phyloP scores from a whole-genome alignment of 2,888 invertebrate genomes.

The Cosmia pyralina region DNA sequence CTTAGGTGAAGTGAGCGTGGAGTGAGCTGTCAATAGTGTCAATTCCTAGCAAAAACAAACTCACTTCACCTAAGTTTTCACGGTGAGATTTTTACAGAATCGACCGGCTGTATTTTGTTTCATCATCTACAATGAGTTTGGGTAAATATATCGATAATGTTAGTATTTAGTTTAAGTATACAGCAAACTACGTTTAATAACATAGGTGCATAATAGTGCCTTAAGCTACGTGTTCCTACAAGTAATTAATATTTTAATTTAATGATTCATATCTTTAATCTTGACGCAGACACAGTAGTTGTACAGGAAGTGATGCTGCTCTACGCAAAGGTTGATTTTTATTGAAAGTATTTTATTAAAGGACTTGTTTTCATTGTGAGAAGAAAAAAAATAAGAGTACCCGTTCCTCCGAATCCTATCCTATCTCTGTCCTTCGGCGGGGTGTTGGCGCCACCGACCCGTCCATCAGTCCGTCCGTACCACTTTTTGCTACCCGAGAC shows the following conservation, averaged over 20 bases:
- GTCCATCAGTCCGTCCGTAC: conserved; percentile 46
- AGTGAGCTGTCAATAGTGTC: too few relatives aligned
- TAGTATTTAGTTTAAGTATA: too few relatives aligned
- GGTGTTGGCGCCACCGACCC: conserved; percentile 58
- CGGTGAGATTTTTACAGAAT: too few relatives aligned
- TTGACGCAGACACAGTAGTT: conserved; percentile 35
- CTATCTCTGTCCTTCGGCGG: conserved; percentile 55
- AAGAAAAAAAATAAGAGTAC: conserved; percentile 33
- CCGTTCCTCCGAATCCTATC: conserved; percentile 47
- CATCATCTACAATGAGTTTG: not conserved
- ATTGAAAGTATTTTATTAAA: conserved; percentile 49
- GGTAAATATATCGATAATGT: not conserved
- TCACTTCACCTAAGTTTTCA: too few relatives aligned
- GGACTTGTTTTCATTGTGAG: conserved; percentile 31
- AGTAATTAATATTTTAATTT: conserved; percentile 57
- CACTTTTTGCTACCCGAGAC: conserved; percentile 62
- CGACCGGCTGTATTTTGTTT: conserved; percentile 6
- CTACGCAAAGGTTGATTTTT: conserved; percentile 44
- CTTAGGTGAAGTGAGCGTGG: too few relatives aligned
- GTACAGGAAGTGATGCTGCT: conserved; percentile 52
- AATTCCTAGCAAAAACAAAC: too few relatives aligned
- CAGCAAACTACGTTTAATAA: conserved; percentile 18
- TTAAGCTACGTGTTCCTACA: conserved; percentile 15
- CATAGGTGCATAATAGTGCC: conserved; percentile 3
- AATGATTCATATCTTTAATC: conserved; percentile 51